Percentiles rank a stretch among this genome's conserved stretches.
These are phyloP conservation scores for Falco cherrug DNA, from an alignment of 2,797 vertebrate genomes.

Conservation along the genomic window DNA sequence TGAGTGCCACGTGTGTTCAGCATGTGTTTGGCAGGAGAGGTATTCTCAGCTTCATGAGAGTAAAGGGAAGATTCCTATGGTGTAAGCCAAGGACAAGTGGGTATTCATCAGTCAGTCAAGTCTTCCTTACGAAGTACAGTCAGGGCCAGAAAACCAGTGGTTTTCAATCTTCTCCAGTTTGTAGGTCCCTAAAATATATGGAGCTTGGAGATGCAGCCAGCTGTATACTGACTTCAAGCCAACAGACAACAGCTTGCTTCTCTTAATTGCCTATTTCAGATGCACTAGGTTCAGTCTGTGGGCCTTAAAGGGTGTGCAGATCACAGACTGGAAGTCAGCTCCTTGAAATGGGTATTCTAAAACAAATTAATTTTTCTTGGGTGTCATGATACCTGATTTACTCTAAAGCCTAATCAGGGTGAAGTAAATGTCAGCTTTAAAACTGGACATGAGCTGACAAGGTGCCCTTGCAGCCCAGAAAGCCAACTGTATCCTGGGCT, in stretches of 20 bases:
- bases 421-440: neutral
- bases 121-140: neutral
- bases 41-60: neutral
- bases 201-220: neutral
- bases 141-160: neutral
- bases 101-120: neutral
- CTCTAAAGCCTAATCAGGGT: neutral
- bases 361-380: neutral
- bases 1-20: neutral
- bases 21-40: neutral
- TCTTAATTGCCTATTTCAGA: neutral
- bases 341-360: neutral
- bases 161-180: neutral
- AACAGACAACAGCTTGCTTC: neutral
- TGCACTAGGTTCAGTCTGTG: neutral
- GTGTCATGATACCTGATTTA: neutral
- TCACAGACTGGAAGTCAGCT: neutral
- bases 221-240: neutral
- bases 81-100: neutral
- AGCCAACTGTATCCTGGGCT: too few species aligned
- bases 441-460: neutral
- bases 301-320: neutral
- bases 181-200: neutral
- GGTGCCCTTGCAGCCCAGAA: accelerated
- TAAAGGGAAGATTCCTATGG: neutral